Evolutionary conservation across 2,888 invertebrate species (phyloP).

Genomic region (Crepidodera aurea): DNA sequence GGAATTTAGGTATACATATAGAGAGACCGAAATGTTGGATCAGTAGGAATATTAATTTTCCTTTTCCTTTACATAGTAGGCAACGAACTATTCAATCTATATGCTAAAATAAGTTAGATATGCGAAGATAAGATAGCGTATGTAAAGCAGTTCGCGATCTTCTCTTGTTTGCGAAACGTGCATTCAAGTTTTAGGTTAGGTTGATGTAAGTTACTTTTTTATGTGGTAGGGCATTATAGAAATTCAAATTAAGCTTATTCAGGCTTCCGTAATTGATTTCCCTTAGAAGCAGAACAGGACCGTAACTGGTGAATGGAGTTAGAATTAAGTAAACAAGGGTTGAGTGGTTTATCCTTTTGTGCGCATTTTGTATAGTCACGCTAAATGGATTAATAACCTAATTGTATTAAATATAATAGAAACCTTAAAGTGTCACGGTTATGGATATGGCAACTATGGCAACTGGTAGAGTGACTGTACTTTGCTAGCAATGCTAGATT

Average conservation of each 20-base stretch:
- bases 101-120: slow-evolving; percentile 41
- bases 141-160: slow-evolving; percentile 32
- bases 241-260: slow-evolving; percentile 27
- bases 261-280: slow-evolving; percentile 24
- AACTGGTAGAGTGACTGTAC: no score
- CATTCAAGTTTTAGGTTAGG: slow-evolving; percentile 17
- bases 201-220: slow-evolving; percentile 12
- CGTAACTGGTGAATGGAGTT: neutral
- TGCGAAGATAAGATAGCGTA: slow-evolving; percentile 36
- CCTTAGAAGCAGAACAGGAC: neutral
- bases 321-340: slow-evolving; percentile 5
- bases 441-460: no score
- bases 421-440: no score
- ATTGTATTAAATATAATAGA: no score
- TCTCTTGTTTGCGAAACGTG: slow-evolving; percentile 14
- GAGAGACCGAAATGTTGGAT: neutral
- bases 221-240: slow-evolving; percentile 17
- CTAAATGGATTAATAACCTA: no score
- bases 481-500: no score
- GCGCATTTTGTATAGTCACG: no score
- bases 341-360: slow-evolving; percentile 2
- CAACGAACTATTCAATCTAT: slow-evolving; percentile 39
- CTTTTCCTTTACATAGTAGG: slow-evolving; percentile 31
- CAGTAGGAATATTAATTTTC: slow-evolving; percentile 34
- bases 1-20: neutral